Evolutionary conservation across 2,113 vertebrate genomes (phyloP).

Genomic region (Tetraodon nigroviridis): DNA sequence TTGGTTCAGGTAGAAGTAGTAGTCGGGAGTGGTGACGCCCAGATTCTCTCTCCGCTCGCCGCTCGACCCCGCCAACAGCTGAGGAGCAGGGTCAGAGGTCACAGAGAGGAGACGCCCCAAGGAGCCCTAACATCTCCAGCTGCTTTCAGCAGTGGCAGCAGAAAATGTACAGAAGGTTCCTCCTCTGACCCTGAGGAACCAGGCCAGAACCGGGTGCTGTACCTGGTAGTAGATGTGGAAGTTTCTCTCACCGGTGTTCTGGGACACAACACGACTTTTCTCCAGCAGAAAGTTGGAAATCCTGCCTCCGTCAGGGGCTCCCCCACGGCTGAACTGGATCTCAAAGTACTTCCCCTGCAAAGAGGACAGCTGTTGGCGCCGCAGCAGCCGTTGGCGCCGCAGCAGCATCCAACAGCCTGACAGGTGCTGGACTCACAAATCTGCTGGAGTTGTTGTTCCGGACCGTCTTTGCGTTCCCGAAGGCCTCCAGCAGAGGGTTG

Average conservation of each 20-base stretch:
- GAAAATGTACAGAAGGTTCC: too few species aligned
- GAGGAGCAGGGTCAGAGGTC: constrained; percentile 24
- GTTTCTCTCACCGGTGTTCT: constrained; percentile 80
- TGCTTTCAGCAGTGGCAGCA: too few species aligned
- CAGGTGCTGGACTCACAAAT: constrained; percentile 80
- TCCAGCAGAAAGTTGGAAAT: constrained; percentile 83
- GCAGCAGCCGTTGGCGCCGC: too few species aligned
- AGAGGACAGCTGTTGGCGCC: too few species aligned
- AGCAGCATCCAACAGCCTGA: too few species aligned
- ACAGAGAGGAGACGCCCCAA: not conserved
- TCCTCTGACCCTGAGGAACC: too few species aligned
- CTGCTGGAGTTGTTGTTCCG: constrained; percentile 97
- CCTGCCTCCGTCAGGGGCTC: constrained; percentile 80
- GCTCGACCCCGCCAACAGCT: constrained; percentile 73
- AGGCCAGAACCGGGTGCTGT: not conserved
- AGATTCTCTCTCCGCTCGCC: constrained; percentile 76
- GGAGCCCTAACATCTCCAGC: not conserved
- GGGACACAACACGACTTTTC: constrained; percentile 79
- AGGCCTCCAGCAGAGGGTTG: constrained; percentile 93
- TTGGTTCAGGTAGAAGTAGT: constrained; percentile 82
- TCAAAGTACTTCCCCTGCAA: constrained; percentile 83
- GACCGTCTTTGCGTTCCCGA: constrained; percentile 92
- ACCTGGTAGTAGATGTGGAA: constrained; percentile 87
- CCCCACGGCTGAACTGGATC: constrained; percentile 83
- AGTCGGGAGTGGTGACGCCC: constrained; percentile 77